A percentile compares a stretch with the other conserved stretches of the same genome.
phyloP scores from a whole-genome alignment of 2,113 vertebrate genomes.

The Numida meleagris region DNA sequence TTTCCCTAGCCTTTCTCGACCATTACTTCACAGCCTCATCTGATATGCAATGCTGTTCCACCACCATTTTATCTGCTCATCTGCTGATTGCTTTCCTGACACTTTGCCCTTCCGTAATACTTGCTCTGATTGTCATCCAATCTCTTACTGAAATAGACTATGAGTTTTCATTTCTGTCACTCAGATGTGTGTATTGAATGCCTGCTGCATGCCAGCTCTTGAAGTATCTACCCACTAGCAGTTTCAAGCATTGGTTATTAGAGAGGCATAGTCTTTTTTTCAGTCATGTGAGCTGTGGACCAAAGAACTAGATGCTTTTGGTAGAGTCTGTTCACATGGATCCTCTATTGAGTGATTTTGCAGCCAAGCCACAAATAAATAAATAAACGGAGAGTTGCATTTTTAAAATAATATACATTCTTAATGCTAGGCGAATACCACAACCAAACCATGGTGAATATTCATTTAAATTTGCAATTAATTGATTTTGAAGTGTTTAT shows the following conservation, averaged over 20 bases:
- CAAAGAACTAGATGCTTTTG: background rate
- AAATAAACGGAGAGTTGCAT: background rate
- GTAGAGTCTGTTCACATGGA: background rate
- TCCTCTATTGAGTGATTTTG: background rate
- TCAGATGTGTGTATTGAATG: background rate
- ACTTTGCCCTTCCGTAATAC: conserved; percentile 12
- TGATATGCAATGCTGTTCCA: background rate
- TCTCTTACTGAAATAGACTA: conserved; percentile 36
- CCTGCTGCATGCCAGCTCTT: background rate
- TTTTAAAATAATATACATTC: background rate
- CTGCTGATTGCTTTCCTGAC: conserved; percentile 57
- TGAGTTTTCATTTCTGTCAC: background rate
- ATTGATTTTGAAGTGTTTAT: background rate
- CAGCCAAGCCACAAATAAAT: background rate
- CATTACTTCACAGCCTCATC: conserved; percentile 3
- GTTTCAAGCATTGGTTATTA: background rate
- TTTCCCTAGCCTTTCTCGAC: conserved; percentile 18
- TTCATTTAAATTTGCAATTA: background rate
- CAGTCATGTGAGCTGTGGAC: background rate
- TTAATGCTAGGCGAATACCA: background rate
- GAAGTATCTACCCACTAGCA: background rate
- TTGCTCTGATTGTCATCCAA: conserved; percentile 24
- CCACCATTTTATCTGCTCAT: conserved; percentile 32
- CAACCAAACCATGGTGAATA: background rate
- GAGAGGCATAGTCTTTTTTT: background rate